phyloP scores from a whole-genome alignment of 1,140 invertebrate species.

The Ceratina australensis region DNA sequence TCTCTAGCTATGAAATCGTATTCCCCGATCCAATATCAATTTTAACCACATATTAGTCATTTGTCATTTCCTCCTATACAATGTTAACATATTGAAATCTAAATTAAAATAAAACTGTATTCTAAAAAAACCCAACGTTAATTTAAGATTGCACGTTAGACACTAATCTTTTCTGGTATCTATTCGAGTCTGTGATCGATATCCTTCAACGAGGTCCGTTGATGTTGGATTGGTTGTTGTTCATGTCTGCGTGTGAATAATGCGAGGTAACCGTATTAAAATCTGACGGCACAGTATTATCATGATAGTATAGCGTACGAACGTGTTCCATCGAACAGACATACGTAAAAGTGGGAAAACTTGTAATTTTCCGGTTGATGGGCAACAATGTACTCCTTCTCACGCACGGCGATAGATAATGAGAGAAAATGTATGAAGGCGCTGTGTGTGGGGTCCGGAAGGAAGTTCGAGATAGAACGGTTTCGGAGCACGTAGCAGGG shows the following conservation, averaged over 20 bases:
- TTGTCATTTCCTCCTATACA: too few relatives aligned
- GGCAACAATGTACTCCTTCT: constrained; percentile 44
- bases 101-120: too few relatives aligned
- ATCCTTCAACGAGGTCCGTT: too few relatives aligned
- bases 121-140: background rate
- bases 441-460: background rate
- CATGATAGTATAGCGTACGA: too few relatives aligned
- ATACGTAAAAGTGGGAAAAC: constrained; percentile 23
- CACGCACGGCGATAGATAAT: constrained; percentile 48
- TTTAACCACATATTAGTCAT: too few relatives aligned
- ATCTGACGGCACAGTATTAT: background rate
- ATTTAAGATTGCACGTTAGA: background rate
- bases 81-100: too few relatives aligned
- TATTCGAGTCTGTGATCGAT: background rate
- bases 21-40: background rate
- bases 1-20: background rate
- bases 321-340: too few relatives aligned
- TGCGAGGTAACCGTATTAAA: background rate
- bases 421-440: constrained; percentile 2
- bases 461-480: constrained; percentile 38
- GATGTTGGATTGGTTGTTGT: too few relatives aligned
- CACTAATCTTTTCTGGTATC: background rate
- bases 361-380: constrained; percentile 54
- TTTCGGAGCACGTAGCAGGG: constrained; percentile 53
- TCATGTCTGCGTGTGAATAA: background rate